These are phyloP conservation scores for Mormyrops boulengeri DNA, from an alignment of 2,797 vertebrate species.

Conservation along the genomic window DNA sequence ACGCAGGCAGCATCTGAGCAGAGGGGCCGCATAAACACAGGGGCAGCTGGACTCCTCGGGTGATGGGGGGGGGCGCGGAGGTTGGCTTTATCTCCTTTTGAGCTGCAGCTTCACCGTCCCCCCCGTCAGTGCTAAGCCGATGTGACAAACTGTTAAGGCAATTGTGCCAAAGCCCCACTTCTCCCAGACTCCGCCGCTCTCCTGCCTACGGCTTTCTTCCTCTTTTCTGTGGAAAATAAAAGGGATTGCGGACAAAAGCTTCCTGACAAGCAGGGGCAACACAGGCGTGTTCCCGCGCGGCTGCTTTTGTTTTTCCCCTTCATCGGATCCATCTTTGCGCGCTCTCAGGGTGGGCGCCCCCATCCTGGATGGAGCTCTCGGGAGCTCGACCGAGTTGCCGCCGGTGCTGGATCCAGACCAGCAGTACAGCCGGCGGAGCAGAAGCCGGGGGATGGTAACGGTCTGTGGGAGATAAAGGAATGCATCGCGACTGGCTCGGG, in stretches of 20 bases:
- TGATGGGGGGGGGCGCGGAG: not conserved
- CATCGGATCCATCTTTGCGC: not conserved
- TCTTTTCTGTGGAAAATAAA: slow-evolving; percentile 30
- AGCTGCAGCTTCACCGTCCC: slow-evolving; percentile 28
- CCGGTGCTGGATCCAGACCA: slow-evolving; percentile 19
- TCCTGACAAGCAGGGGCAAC: not conserved
- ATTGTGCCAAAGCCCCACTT: slow-evolving; percentile 41
- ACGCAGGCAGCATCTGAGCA: not conserved
- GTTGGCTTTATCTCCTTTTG: slow-evolving; percentile 28
- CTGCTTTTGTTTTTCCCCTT: not conserved
- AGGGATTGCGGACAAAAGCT: slow-evolving; percentile 26
- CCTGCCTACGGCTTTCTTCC: slow-evolving; percentile 11
- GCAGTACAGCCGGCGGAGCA: slow-evolving; percentile 17
- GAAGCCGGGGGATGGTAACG: slow-evolving; percentile 8
- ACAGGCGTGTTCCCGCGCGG: not conserved
- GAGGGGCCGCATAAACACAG: slow-evolving; percentile 3
- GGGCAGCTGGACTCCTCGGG: slow-evolving; percentile 3
- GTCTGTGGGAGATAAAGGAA: slow-evolving; percentile 9
- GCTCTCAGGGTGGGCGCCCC: not conserved
- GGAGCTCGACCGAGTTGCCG: slow-evolving; percentile 14
- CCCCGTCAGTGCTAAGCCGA: slow-evolving; percentile 47
- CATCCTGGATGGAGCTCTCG: slow-evolving; percentile 11
- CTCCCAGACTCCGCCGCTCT: slow-evolving; percentile 26
- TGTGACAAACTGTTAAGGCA: slow-evolving; percentile 54
- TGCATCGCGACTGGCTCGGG: slow-evolving; percentile 29